Evolutionary conservation across 2,113 vertebrate genomes (phyloP), one percentile per base, ranked within the genome.

Genomic region (Potamarius usumacintae): DNA sequence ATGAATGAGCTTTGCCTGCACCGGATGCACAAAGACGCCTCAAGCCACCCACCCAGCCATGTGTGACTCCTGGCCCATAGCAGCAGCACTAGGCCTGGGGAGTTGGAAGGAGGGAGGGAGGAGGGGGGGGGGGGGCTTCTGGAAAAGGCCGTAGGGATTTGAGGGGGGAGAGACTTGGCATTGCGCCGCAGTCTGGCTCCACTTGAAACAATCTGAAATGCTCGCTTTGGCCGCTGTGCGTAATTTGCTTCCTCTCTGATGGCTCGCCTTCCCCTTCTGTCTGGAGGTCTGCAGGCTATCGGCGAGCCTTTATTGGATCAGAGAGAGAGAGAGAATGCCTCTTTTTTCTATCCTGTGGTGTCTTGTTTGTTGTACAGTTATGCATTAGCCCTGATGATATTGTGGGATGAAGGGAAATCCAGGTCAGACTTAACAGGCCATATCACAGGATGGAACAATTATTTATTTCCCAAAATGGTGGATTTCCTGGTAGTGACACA

Each of bases 191-290:
- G 89, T 91, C 90, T 94, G 93, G 93, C 93, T 87, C 55, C 87
- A 93, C 92, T 94, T 94, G 85, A 93, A 94, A 93, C 92, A 89
- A 87, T 57, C 89, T 87, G 57, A 57, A 84, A 69, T 86, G 34
- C 87, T 78, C 69, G 50, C 82, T 90, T 89, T 92, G 89, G 89
- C 92, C 89, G 92, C 90, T 89, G 89, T 80, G 88, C 85, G 88
- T 90, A 93, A 92, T 94, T 94, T 94, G 91, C 92, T 91, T 93
- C 91, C 93, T 92, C 89, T 88, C 84, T 85, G 79, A 88, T 90
- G 82, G 85, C 69, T 86, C 30, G 57, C 76, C 76, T 84, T 88
- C 78, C 87, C 14, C 74, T 71, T 86, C 63, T 88, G 92, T 92
- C 91, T 93, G 88, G 87, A 89, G 89, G 92, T 92, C 91, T 93